Evolutionary conservation across 2,888 invertebrate species (phyloP).

Genomic region (Cistogaster globosa): DNA sequence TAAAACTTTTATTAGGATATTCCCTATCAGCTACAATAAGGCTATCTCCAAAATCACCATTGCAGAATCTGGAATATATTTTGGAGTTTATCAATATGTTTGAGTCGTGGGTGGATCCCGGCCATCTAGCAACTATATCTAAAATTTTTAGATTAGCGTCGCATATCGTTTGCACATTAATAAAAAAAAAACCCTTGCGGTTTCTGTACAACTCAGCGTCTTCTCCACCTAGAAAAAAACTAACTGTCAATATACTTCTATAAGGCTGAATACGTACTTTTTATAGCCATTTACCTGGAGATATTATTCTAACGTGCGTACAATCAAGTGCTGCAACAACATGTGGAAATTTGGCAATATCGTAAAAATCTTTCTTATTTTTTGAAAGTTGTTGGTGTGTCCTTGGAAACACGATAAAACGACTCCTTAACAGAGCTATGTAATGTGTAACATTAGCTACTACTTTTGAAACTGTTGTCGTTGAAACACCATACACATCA

Average conservation of each 20-base stretch:
- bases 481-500: too few relatives aligned
- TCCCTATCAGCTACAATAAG: background rate
- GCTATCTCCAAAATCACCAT: too few relatives aligned
- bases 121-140: background rate
- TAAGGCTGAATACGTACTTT: background rate
- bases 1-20: background rate
- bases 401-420: too few relatives aligned
- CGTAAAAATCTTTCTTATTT: background rate
- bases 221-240: background rate
- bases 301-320: background rate
- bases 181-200: background rate
- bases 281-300: background rate
- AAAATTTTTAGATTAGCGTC: background rate
- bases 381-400: too few relatives aligned
- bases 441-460: too few relatives aligned
- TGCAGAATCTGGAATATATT: too few relatives aligned
- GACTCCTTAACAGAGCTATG: too few relatives aligned
- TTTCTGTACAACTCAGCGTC: too few relatives aligned
- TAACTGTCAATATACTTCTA: background rate
- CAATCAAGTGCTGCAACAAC: constrained; percentile 56
- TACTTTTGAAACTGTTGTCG: too few relatives aligned
- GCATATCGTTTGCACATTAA: constrained; percentile 21
- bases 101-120: background rate
- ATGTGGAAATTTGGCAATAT: constrained; percentile 30
- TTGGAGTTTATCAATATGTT: too few relatives aligned